A percentile compares a stretch with the other conserved stretches of the same genome.
Evolutionary conservation across 2,797 vertebrate genomes (phyloP).

Genomic region (Coregonus suidteri): DNA sequence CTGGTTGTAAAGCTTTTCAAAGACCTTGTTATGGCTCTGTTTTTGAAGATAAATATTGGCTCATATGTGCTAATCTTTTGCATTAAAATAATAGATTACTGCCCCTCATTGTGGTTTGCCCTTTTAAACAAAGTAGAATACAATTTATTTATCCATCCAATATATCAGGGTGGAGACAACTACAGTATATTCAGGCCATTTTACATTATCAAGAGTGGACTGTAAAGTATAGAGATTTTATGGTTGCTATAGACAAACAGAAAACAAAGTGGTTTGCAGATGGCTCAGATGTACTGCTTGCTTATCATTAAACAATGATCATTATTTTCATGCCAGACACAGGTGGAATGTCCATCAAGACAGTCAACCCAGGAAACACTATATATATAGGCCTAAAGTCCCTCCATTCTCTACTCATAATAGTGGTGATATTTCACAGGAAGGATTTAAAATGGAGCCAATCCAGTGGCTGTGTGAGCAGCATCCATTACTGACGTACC

Average conservation of each 20-base stretch:
- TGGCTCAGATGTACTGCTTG: not conserved
- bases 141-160: not conserved
- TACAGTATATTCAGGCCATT: not conserved
- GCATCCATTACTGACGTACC: conserved; percentile 58
- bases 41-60: not conserved
- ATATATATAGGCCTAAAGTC: not conserved
- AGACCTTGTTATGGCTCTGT: not conserved
- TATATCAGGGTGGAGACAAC: not conserved
- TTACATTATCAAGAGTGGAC: not conserved
- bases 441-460: conserved; percentile 49
- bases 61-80: not conserved
- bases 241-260: conserved; percentile 43
- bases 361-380: not conserved
- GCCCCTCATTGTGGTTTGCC: not conserved
- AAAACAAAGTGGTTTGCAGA: not conserved
- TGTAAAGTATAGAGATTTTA: not conserved
- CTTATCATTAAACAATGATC: conserved; percentile 19
- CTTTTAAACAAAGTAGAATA: not conserved
- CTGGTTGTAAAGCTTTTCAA: not conserved
- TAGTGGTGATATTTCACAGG: conserved; percentile 1
- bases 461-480: conserved; percentile 43
- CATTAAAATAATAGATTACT: not conserved
- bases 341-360: conserved; percentile 19
- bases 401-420: not conserved
- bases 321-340: conserved; percentile 20